Evolutionary conservation across 2,888 invertebrate species (phyloP), one percentile per base, ranked within the genome.

Genomic region (Urechis unicinctus): DNA sequence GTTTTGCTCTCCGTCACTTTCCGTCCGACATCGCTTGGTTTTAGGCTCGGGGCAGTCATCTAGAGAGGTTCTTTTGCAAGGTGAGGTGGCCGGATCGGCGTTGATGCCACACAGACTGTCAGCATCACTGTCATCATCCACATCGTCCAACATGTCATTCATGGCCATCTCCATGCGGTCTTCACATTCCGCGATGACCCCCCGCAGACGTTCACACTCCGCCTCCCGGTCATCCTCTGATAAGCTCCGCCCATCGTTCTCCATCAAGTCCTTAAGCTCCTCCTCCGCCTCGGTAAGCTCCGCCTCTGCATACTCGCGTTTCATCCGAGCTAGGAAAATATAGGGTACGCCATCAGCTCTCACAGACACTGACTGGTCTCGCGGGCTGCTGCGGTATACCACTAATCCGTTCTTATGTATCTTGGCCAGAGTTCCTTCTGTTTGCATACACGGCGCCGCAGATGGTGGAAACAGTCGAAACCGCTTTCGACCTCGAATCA

Each of bases 381-480:
- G 28, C n/a, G 49, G 29, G 3, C 41, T 49, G 4, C 41, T 47
- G 21, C 56, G 46, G 44, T 60, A 60, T 9, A 58, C 60, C 1
- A 60, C 53, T 26, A 60, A 28, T 13, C 60, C 60, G 43, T 60
- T 60, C 21, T 36, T 9, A 47, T 58, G 60, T 5, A 60, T 49
- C 29, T 45, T 52, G 3, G 54, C n/a, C 17, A 49, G 45, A 2
- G 26, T 44, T 3, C 60, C 60, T 9, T 44, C 28, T 3, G 55
- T 53, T 22, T 48, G n/a, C 53, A 60, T 28, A 21, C 41, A 25
- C 3, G 50, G 47, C 6, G 52, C 55, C 2, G 44, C 28, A 2
- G 55, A 50, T 2, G 60, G 60, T 4, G 60, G 53, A 45, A 60
- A 60, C 9, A 60, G 42, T 24, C 60, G 52, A 31, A 60, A 60